Evolutionary conservation across 2,797 vertebrate genomes (phyloP), one percentile per base, ranked within the genome.

Genomic region (Sebastes glaucus): DNA sequence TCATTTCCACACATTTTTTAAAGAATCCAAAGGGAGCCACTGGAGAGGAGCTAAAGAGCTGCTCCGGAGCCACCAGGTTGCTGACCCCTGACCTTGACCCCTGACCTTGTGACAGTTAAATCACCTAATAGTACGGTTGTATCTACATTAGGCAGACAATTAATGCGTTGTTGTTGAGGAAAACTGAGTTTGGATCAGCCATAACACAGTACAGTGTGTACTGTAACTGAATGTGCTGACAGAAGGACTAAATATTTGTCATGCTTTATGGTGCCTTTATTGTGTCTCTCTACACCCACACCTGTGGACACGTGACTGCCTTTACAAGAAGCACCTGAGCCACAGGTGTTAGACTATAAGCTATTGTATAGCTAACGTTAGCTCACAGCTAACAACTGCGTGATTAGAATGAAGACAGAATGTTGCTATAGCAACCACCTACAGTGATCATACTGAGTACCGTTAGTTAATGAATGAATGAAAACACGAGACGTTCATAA

Each of bases 341-440:
- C 90, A 94, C 95, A 95, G 94, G 94, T 95, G 94, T 89, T 94
- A 46, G 16, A 94, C 85, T 71, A 52, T 70, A 30, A 70, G 23
- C 61, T 75, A 57, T 57, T 76, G 38, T 56, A 33, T 1, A 16
- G 74, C 55, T 35, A 57, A 25, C 11, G 30, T 74, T 11, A 53
- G 70, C 72, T 79, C 77, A 80, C 83, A 87, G 77, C 70, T 78
- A 80, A 62, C 74, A 80, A 42, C 77, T 80, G 87, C 83, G 56
- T 46, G 60, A 61, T 52, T 27, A 28, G n/a, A 57, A 53, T 57
- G 67, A 35, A 59, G 71, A 81, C 38, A 66, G 46, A 28, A 18
- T n/a, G 52, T 74, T 62, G 52, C 83, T 7, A 42, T 42, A 69
- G 56, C 42, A 52, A 78, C 18, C 60, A n/a, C 56, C 30, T 53